Evolutionary conservation across 2,797 vertebrate species (phyloP), one percentile per base, ranked within the genome.

Genomic region (Gallirallus australis): DNA sequence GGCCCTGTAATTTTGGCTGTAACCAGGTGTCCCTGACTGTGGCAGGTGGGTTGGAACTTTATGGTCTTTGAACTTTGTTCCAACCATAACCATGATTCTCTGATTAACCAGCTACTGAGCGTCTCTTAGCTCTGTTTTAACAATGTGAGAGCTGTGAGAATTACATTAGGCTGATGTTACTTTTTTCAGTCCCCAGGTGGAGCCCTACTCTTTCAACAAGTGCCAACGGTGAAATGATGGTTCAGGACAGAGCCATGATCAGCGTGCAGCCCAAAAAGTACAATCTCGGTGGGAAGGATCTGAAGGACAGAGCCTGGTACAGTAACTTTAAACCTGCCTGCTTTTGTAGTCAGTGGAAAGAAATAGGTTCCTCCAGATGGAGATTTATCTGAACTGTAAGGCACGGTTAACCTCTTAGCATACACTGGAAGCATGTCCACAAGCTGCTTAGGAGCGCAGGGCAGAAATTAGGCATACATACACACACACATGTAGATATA

Each of bases 181-280:
- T 35, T 39, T 31, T 39, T 63, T 23, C 37, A 50, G 73, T 71
- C 82, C 56, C 4, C 57, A 83, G 75, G 31, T 85, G 98, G 98
- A 91, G 90, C 16, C 2, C 97, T 99, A 91, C 95, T 98, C 97
- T 99, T 98, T 83, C 97, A 98, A 60, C 98, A 98, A 89, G 94
- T 98, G 61, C 98, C 98, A 27, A 12, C 98, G 97, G 98, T 98
- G 53, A 50, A 5, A 30, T 18, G 35, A 92, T 98, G 7, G 37
- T 98, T 48, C 98, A 98, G 91, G 97, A 98, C 21, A 98, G 95
- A 90, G 98, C 98, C 2, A 99, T 98, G 65, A 33, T 99, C 82
- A 96, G 97, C 98, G 98, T 93, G 97, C 98, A 6, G 98, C 98
- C 52, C 3, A 97, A 96, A 37, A 99, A 99, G 96, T 97, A 98